Percentiles rank a stretch among this genome's conserved stretches.
These are phyloP conservation scores for Sinelater perroti DNA, from an alignment of 2,888 invertebrate species.

Conservation along the genomic window DNA sequence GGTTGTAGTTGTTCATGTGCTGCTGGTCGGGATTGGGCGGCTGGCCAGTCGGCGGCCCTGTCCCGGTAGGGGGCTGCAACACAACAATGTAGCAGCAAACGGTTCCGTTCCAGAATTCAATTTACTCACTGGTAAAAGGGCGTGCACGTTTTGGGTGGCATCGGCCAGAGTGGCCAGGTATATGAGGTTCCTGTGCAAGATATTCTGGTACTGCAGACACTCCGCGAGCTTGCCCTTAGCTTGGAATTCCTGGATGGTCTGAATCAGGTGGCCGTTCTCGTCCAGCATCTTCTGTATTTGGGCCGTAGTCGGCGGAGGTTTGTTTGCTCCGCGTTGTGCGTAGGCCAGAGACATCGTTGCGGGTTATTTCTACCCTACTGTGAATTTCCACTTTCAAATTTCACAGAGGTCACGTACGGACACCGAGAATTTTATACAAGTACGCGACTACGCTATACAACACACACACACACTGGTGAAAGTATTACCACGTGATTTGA, in stretches of 20 bases:
- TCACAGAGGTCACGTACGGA: too few species aligned
- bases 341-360: constrained; percentile 75
- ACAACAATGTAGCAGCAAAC: not conserved
- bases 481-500: too few species aligned
- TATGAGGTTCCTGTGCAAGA: constrained; percentile 93
- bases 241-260: constrained; percentile 96
- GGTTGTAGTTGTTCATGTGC: constrained; percentile 60
- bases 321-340: constrained; percentile 75
- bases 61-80: constrained; percentile 63
- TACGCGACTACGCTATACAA: too few species aligned
- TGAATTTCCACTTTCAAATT: not conserved
- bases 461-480: too few species aligned
- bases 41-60: constrained; percentile 58
- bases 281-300: constrained; percentile 96
- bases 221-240: constrained; percentile 93
- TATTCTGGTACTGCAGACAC: constrained; percentile 93
- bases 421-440: too few species aligned
- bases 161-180: constrained; percentile 97
- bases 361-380: not conserved
- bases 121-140: constrained; percentile 82
- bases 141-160: constrained; percentile 91
- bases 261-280: constrained; percentile 96
- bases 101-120: too few species aligned
- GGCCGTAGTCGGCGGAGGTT: constrained; percentile 80
- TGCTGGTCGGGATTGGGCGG: constrained; percentile 54